These are phyloP conservation scores for Scylla paramamosain DNA, from an alignment of 1,140 invertebrate species.

Conservation along the genomic window DNA sequence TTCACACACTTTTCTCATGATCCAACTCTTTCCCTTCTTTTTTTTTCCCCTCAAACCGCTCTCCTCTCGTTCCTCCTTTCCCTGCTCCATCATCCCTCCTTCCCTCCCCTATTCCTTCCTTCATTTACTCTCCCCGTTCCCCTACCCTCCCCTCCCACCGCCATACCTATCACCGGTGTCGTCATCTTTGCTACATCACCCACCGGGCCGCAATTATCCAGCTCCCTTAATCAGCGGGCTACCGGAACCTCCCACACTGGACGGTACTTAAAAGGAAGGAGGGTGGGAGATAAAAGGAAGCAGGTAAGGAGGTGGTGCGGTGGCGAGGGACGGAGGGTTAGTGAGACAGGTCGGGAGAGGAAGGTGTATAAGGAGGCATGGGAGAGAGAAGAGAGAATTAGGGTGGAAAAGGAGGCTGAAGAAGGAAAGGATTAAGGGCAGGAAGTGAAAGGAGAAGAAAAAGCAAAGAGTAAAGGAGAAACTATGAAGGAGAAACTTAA, in stretches of 20 bases:
- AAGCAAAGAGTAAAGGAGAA: not conserved
- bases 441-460: not conserved
- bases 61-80: not conserved
- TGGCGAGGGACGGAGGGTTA: not conserved
- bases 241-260: not conserved
- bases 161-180: not conserved
- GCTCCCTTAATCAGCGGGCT: not conserved
- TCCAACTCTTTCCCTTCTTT: not conserved
- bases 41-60: not conserved
- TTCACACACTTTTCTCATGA: slow-evolving; percentile 13
- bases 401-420: not conserved
- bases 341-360: too few species aligned
- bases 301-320: not conserved
- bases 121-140: not conserved
- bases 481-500: slow-evolving; percentile 1
- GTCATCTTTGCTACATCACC: not conserved
- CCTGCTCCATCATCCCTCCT: not conserved
- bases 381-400: not conserved
- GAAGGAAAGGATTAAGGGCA: not conserved
- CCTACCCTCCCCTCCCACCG: not conserved
- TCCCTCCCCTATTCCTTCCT: not conserved
- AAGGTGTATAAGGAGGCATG: too few species aligned
- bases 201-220: too few species aligned
- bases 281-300: not conserved
- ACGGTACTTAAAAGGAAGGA: slow-evolving; percentile 12